Evolutionary conservation across 2,113 vertebrate species (phyloP).

Genomic region (Alces alces): DNA sequence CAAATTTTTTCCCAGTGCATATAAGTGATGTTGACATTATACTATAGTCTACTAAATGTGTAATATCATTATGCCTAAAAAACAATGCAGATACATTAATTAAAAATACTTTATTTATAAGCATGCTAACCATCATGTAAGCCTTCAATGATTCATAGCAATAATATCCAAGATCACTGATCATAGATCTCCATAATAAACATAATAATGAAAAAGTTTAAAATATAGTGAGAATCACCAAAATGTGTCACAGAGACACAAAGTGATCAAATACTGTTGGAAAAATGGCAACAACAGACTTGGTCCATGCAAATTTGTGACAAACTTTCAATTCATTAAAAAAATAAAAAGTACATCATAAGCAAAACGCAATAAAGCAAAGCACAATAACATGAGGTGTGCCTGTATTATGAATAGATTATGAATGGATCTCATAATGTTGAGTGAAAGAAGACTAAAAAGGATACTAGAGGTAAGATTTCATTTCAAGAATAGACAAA

Average conservation of each 20-base stretch:
- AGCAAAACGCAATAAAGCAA: not conserved
- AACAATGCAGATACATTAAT: not conserved
- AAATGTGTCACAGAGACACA: not conserved
- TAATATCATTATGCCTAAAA: not conserved
- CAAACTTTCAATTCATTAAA: not conserved
- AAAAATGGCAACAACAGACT: not conserved
- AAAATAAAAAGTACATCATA: not conserved
- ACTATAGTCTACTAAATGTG: not conserved
- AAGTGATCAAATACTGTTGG: not conserved
- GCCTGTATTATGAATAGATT: not conserved
- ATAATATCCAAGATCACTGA: not conserved
- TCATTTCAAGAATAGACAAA: not conserved
- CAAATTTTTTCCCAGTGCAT: not conserved
- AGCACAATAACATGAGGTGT: not conserved
- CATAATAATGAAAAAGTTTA: not conserved
- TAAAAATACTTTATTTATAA: not conserved
- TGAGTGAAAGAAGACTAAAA: not conserved
- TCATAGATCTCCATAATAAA: not conserved
- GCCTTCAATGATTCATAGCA: not conserved
- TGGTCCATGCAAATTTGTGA: not conserved
- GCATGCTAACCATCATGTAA: not conserved
- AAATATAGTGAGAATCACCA: not conserved
- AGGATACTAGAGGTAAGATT: not conserved
- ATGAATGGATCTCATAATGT: not conserved
- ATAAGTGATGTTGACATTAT: not conserved